Evolutionary conservation across 2,113 vertebrate species (phyloP), one percentile per base, ranked within the genome.

Genomic region (Herpetotheres cachinnans): DNA sequence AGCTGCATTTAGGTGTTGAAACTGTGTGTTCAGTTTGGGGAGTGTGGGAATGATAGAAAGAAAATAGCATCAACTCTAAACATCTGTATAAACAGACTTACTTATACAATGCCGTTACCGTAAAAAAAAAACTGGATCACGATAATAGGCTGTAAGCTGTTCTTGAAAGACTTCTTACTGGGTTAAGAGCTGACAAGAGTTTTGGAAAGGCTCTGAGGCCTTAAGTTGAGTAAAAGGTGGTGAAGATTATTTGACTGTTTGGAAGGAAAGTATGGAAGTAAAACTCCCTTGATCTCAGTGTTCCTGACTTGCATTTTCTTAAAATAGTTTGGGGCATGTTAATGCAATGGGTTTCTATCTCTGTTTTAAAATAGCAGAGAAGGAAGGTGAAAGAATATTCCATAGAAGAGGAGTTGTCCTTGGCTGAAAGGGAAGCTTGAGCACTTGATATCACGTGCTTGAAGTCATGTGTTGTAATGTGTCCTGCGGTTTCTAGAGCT

Each of bases 401-500:
- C 5, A 3, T 8, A 16, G 46, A 80, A 80, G 42, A 94, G 15
- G 32, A 30, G n/a, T 47, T 82, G 62, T 89, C 71, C 73, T 95
- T 94, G 81, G 32, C 84, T 83, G 78, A 66, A 86, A 81, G 78
- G 70, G 70, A 82, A 85, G 42, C 62, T 61, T 38, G 40, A 95
- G 38, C 44, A 29, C 36, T 92, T 89, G 27, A 2, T 72, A 49
- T 32, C 69, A 38, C 1, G 6, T 89, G 73, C 46, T 92, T 91
- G 55, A 30, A 54, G 50, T 89, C 81, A 79, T 44, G 42, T 90
- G 91, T 77, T 89, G 26, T 65, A 67, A 54, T 73, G 40, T 63
- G 77, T 69, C 56, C 61, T 93, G 93, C 85, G 84, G 87, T 90
- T 95, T 95, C 81, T 94, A n/a, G 89, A 91, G 89, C 69, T 79